Base-by-base conservation (phyloP, 2,888 invertebrate species). In the Hirtodrosophila alboralis region DNA sequence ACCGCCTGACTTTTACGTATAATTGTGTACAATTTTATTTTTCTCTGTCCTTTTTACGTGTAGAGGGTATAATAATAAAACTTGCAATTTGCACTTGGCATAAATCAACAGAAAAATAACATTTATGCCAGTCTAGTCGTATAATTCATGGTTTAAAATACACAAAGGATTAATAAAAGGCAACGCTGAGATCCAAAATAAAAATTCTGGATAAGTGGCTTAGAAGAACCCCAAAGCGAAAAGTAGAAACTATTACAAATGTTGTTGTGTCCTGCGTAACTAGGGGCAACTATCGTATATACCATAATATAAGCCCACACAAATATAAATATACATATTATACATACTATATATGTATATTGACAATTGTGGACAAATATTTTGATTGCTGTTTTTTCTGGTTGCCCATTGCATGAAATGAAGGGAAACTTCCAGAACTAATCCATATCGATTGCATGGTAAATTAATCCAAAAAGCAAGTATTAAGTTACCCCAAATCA, bases 151-250 rank as follows among this genome's bases (percentile, higher is more conserved):
- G 59, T 80, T 69, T 58, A 80, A 69, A 63, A 65, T 69, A 81
- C 78, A 74, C 85, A 81, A 77, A 73, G 85, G 84, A 79, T 84
- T 81, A 77, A 84, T 73, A 72, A 73, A 73, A 59, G 36, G 36
- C 30, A 44, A 18, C 51, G 41, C 33, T 34, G 34, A 49, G 54
- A 57, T 52, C 34, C 26, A 26, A 57, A 63, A 53, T 49, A 53
- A 36, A 62, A 53, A 26, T 54, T 27, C 30, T 36, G 40, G 33
- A 52, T 26, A 33, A 26, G 5, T 16, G 45, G 27, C 10, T n/a
- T n/a, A n/a, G n/a, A 23, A 21, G 33, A 40, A 7, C 21, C 9
- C 9, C 27, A 14, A 34, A 18, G 12, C 12, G 33, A 27, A 13
- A 36, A 27, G 34, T 23, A 31, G 45, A 38, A 34, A 45, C 34